Evolutionary conservation across 2,797 vertebrate species (phyloP).

Genomic region (Hippocampus kuda): DNA sequence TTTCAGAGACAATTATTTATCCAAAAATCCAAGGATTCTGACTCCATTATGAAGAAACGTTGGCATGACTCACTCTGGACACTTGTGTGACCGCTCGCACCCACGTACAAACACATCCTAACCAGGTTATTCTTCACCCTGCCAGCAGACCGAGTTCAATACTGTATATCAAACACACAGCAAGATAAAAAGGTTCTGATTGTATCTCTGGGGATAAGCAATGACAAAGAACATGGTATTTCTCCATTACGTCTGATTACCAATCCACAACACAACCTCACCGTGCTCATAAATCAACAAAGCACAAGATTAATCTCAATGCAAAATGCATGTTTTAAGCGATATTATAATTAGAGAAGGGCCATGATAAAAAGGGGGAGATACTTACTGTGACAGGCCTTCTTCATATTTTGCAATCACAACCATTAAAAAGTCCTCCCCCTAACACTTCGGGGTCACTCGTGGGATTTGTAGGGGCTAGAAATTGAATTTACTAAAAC

Average conservation of each 20-base stretch:
- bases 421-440: slow-evolving; percentile 31
- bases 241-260: not conserved
- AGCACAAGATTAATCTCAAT: slow-evolving; percentile 6
- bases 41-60: slow-evolving; percentile 18
- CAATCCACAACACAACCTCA: slow-evolving; percentile 5
- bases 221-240: not conserved
- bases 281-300: slow-evolving; percentile 7
- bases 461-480: slow-evolving; percentile 33
- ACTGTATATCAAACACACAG: not conserved
- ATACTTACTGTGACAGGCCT: slow-evolving; percentile 65
- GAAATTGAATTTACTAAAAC: slow-evolving; percentile 30
- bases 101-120: slow-evolving; percentile 2
- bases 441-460: slow-evolving; percentile 34
- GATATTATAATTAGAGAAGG: slow-evolving; percentile 24
- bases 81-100: slow-evolving; percentile 19
- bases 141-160: not conserved
- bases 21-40: slow-evolving; percentile 14
- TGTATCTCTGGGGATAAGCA: not conserved
- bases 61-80: slow-evolving; percentile 9
- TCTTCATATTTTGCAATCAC: slow-evolving; percentile 60
- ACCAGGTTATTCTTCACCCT: not conserved
- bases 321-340: slow-evolving; percentile 18
- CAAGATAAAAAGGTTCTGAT: not conserved
- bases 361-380: slow-evolving; percentile 49
- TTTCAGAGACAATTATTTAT: not conserved